phyloP scores from a whole-genome alignment of 2,113 vertebrate genomes.

The Sinocyclocheilus grahami region DNA sequence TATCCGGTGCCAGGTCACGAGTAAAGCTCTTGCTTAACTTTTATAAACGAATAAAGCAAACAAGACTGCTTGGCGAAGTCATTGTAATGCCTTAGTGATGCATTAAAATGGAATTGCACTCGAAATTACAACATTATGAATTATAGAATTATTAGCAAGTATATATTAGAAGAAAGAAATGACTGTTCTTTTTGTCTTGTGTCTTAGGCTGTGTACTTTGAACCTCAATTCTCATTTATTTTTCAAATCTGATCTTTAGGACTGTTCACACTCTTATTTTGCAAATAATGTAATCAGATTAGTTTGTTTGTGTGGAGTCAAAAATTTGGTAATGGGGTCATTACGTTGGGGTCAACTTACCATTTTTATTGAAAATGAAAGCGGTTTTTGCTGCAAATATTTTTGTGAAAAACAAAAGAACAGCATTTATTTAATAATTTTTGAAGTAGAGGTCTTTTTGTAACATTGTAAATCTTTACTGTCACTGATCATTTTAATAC shows the following conservation, averaged over 20 bases:
- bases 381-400: neutral
- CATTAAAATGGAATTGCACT: neutral
- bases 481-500: neutral
- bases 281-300: neutral
- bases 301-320: no score
- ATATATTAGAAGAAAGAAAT: neutral
- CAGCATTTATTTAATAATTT: neutral
- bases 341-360: no score
- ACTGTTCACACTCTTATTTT: neutral
- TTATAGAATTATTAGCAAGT: neutral
- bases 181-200: neutral
- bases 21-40: conserved; percentile 41
- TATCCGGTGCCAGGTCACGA: conserved; percentile 49
- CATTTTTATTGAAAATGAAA: no score
- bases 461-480: neutral
- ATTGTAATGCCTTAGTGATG: neutral
- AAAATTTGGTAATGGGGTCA: neutral
- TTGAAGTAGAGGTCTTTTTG: neutral
- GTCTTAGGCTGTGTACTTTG: neutral
- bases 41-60: conserved; percentile 41
- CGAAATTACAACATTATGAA: neutral
- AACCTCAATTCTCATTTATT: neutral
- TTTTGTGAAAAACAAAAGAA: neutral
- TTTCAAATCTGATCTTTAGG: neutral
- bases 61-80: neutral